Conservation (phyloP, 2,888 invertebrate genomes). For the Harpagoxenus sublaevis region DNA sequence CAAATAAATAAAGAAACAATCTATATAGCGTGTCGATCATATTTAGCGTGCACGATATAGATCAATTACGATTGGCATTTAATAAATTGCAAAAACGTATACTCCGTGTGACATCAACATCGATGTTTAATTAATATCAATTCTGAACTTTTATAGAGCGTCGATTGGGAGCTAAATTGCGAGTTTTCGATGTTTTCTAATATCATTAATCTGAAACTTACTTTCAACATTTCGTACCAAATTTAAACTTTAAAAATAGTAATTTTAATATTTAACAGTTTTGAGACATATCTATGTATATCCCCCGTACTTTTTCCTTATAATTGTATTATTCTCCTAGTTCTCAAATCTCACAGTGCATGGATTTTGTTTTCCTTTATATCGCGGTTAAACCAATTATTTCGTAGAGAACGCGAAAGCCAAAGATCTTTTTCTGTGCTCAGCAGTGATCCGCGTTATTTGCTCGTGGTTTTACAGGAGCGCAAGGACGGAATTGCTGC, state of each 20-base stretch:
- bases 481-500: constrained; percentile 26
- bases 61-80: background rate
- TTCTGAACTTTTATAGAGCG: background rate
- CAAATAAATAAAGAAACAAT: background rate
- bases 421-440: constrained; percentile 11
- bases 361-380: constrained; percentile 46
- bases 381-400: constrained; percentile 53
- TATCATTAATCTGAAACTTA: background rate
- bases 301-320: background rate
- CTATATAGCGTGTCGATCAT: background rate
- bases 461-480: constrained; percentile 30
- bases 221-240: background rate
- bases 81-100: constrained; percentile 15
- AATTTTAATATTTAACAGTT: background rate
- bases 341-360: background rate
- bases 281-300: background rate
- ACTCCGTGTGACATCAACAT: background rate
- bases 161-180: background rate
- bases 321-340: too few relatives aligned
- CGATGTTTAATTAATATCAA: background rate
- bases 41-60: background rate
- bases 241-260: background rate
- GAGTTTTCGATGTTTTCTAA: background rate
- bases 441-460: constrained; percentile 41
- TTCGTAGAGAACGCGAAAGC: background rate